These are phyloP conservation scores for Hylomyscus alleni DNA, from an alignment of 2,797 vertebrate genomes.

Conservation along the genomic window DNA sequence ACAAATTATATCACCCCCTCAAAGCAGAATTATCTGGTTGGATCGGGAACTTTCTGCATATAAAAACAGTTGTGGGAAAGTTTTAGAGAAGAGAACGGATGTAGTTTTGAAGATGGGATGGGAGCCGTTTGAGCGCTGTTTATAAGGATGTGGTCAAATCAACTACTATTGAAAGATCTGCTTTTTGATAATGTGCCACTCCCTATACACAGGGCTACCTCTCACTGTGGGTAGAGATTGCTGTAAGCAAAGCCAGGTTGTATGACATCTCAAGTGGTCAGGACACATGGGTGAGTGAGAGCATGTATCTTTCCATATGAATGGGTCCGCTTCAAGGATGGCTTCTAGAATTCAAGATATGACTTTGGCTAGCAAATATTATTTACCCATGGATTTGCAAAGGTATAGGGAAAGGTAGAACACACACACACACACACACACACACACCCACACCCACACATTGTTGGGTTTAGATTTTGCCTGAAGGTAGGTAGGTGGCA, in stretches of 20 bases:
- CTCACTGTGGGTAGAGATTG: neutral
- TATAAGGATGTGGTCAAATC: slow-evolving; percentile 57
- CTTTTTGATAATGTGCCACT: slow-evolving; percentile 10
- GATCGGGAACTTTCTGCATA: neutral
- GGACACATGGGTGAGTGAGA: slow-evolving; percentile 30
- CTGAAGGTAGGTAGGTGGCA: neutral
- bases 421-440: neutral
- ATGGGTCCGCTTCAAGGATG: neutral
- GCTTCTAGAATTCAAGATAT: slow-evolving; percentile 40
- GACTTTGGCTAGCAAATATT: slow-evolving; percentile 48
- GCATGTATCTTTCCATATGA: neutral
- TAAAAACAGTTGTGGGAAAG: slow-evolving; percentile 52
- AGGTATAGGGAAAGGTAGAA: slow-evolving; percentile 48
- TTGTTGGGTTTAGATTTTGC: slow-evolving; percentile 13
- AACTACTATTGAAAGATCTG: slow-evolving; percentile 32
- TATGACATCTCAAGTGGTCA: slow-evolving; percentile 1
- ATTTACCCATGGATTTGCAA: slow-evolving; percentile 30
- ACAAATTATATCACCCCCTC: slow-evolving; percentile 45
- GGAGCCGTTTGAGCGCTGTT: slow-evolving; percentile 52
- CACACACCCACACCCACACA: neutral
- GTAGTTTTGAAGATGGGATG: slow-evolving; percentile 50
- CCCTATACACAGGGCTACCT: neutral
- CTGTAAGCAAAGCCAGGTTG: slow-evolving; percentile 58
- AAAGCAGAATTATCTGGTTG: slow-evolving; percentile 56
- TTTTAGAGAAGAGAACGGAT: slow-evolving; percentile 64